Conservation (phyloP, 2,797 vertebrate genomes). For the Molossus molossus region DNA sequence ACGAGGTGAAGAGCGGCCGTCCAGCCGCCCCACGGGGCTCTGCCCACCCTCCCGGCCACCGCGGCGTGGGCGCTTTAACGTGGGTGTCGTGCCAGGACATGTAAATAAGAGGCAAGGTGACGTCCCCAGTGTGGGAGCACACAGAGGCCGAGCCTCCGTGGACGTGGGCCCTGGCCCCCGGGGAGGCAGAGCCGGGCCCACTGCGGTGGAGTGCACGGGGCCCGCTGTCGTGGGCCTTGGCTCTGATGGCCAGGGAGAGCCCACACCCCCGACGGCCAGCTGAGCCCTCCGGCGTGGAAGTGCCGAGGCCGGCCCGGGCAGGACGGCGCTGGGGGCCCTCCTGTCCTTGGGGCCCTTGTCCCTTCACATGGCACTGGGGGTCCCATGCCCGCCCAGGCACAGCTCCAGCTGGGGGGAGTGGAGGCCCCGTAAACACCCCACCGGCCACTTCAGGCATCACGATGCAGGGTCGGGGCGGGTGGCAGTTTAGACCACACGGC, state of each 20-base stretch:
- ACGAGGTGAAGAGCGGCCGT: constrained; percentile 90
- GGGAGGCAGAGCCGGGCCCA: constrained; percentile 76
- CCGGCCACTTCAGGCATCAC: not conserved
- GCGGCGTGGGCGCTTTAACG: constrained; percentile 76
- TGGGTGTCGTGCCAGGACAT: constrained; percentile 79
- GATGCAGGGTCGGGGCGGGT: not conserved
- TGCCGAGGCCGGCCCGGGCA: not conserved
- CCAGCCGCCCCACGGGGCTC: constrained; percentile 75
- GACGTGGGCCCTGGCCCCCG: constrained; percentile 81
- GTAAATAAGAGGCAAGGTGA: constrained; percentile 88
- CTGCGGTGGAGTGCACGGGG: constrained; percentile 81
- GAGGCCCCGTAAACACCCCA: fast-evolving
- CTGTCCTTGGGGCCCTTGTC: no score
- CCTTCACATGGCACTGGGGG: fast-evolving
- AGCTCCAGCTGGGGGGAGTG: fast-evolving
- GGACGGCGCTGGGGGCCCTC: no score
- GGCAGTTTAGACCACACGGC: fast-evolving
- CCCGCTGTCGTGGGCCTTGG: constrained; percentile 84
- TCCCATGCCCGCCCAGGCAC: fast-evolving
- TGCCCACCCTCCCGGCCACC: constrained; percentile 65
- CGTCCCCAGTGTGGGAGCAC: constrained; percentile 86
- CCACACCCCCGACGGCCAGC: constrained; percentile 74
- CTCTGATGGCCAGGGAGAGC: constrained; percentile 80
- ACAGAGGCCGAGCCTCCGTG: constrained; percentile 69
- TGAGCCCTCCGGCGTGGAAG: constrained; percentile 62